These are phyloP conservation scores for Cavia porcellus DNA, from an alignment of 2,113 vertebrate genomes.

Conservation along the genomic window DNA sequence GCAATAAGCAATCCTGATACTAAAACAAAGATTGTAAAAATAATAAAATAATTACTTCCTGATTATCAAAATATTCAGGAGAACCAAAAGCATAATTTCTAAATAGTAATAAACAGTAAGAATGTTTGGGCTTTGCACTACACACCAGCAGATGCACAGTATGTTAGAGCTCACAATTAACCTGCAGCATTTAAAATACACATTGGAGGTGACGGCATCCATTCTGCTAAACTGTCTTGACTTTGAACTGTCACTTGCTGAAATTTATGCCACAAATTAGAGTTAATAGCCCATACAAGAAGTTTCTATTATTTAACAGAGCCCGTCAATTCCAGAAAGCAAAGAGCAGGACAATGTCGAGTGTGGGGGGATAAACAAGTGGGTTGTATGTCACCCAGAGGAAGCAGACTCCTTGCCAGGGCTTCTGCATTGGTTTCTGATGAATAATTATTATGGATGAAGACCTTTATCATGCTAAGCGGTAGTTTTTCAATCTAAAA, in stretches of 20 bases:
- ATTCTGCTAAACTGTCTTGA: constrained; percentile 64
- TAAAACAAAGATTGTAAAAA: background rate
- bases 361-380: constrained; percentile 27
- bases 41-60: background rate
- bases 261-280: constrained; percentile 82
- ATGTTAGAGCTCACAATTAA: constrained; percentile 37
- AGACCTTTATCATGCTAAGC: background rate
- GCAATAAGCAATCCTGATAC: background rate
- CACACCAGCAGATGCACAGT: background rate
- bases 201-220: constrained; percentile 30
- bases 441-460: constrained; percentile 49
- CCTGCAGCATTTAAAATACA: constrained; percentile 63
- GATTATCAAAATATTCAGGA: background rate
- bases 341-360: constrained; percentile 81
- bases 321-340: constrained; percentile 71
- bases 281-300: constrained; percentile 63
- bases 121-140: background rate
- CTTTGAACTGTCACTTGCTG: constrained; percentile 76
- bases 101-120: background rate
- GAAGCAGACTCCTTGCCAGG: constrained; percentile 6
- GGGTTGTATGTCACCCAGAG: constrained; percentile 20
- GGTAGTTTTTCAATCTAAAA: constrained; percentile 53
- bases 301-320: constrained; percentile 67
- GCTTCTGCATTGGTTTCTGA: constrained; percentile 55
- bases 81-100: background rate